Base-by-base conservation (phyloP, 2,113 vertebrate species). In the Ceyx margarethae region DNA sequence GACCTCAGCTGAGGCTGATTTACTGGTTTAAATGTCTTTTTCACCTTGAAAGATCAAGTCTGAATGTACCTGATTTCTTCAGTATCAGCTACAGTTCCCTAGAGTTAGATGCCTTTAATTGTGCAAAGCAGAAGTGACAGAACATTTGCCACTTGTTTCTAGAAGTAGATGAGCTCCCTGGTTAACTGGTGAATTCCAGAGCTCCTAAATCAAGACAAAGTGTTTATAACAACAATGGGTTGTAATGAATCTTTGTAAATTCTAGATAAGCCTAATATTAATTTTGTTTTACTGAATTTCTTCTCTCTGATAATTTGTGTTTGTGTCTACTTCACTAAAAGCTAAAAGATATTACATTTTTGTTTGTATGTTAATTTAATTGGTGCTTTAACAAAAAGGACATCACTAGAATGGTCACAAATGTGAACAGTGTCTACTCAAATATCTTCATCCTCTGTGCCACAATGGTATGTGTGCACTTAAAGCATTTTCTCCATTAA, bases 401-500 rank as follows among this genome's bases (percentile, higher is more conserved):
- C 17, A 81, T 48, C 35, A 43, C 25, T 89, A 53, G 45, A 89
- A 89, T 11, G 5, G 76, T 91, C 64, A 89, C 31, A 89, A 66
- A 93, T 61, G 87, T 77, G 76, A 91, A 87, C 37, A 57, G 81
- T 87, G 77, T 66, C 83, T 85, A 35, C 86, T 93, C 43, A 80
- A 68, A 54, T 81, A 84, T 62, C 66, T 96, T 80, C 71, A 74
- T 67, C 26, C 50, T 69, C 45, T 53, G 25, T 78, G 28, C 75
- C 50, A 69, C 31, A 61, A 19, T 46, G 64, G 65, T 74, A 43
- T 54, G 43, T 81, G 54, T 91, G 72, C 77, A 90, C 91, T 95
- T 86, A 87, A 84, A 89, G 79, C 67, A 87, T 94, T 96, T 96
- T 95, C 28, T 65, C 95, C 85, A 90, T 94, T 94, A 95, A 94